Conservation (phyloP, 2,113 vertebrate species). For the Asarcornis scutulata region DNA sequence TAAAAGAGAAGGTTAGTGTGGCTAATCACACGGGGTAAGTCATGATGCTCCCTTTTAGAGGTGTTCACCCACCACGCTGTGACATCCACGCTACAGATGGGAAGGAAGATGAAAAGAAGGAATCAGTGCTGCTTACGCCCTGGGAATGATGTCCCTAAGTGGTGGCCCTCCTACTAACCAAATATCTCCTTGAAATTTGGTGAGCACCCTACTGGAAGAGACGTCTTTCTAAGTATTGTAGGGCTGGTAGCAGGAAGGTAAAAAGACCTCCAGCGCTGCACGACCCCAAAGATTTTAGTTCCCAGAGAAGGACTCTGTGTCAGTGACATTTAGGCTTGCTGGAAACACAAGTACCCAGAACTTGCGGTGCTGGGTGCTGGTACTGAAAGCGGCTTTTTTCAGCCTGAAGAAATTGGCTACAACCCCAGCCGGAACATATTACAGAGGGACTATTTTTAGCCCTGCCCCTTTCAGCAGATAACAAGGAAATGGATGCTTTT, state of each 20-base stretch:
- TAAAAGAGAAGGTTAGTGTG: background rate
- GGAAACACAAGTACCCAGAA: background rate
- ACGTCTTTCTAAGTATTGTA: background rate
- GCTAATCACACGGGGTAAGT: background rate
- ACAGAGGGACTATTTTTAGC: conserved; percentile 42
- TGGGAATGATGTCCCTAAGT: background rate
- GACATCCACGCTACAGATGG: background rate
- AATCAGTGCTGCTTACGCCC: background rate
- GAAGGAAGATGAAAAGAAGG: background rate
- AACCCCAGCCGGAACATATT: background rate
- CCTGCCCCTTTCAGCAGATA: background rate
- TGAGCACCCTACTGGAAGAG: background rate
- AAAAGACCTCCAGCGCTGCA: background rate
- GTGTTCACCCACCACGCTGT: background rate
- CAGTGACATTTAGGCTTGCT: background rate
- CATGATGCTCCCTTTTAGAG: background rate
- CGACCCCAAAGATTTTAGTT: rapidly evolving
- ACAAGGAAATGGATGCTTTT: conserved; percentile 38
- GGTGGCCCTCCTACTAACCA: background rate
- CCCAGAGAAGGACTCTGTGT: background rate
- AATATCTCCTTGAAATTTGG: background rate
- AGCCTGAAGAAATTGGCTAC: background rate
- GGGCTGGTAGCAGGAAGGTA: background rate
- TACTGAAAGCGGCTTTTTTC: background rate
- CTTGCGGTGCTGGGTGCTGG: background rate